phyloP scores from a whole-genome alignment of 2,113 vertebrate species.

The Eclectus roratus region DNA sequence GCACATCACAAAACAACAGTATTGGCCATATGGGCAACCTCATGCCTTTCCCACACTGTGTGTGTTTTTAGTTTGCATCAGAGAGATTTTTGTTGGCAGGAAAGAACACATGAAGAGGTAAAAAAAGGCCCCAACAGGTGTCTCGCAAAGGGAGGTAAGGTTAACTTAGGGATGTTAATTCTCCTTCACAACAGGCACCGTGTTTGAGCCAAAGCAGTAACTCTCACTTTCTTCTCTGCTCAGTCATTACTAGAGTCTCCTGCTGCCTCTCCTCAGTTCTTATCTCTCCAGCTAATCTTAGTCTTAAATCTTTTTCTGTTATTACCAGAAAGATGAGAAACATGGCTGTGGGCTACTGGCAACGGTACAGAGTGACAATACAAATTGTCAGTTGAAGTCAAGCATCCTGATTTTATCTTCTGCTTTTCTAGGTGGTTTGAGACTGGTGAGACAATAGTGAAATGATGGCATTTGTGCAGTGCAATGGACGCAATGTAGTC shows the following conservation, averaged over 20 bases:
- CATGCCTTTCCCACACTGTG: background rate
- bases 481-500: background rate
- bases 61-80: background rate
- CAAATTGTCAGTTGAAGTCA: background rate
- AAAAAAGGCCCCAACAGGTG: constrained; percentile 10
- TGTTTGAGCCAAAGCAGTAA: constrained; percentile 25
- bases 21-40: constrained; percentile 16
- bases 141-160: constrained; percentile 22
- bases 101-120: background rate
- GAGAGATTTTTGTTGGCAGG: constrained; percentile 9
- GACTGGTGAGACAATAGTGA: background rate
- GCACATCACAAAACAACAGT: background rate
- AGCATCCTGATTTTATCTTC: background rate
- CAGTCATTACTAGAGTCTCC: constrained; percentile 7
- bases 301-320: constrained; percentile 33
- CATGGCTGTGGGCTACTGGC: constrained; percentile 21
- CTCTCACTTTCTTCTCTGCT: constrained; percentile 19
- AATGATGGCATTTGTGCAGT: background rate
- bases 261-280: constrained; percentile 31
- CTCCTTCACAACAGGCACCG: constrained; percentile 19
- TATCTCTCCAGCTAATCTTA: constrained; percentile 30
- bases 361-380: background rate
- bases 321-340: constrained; percentile 42
- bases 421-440: background rate
- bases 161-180: constrained; percentile 50